Percentiles rank a stretch among this genome's conserved stretches.
Conservation (phyloP, 1,140 invertebrate genomes). For the Bombus superbus region DNA sequence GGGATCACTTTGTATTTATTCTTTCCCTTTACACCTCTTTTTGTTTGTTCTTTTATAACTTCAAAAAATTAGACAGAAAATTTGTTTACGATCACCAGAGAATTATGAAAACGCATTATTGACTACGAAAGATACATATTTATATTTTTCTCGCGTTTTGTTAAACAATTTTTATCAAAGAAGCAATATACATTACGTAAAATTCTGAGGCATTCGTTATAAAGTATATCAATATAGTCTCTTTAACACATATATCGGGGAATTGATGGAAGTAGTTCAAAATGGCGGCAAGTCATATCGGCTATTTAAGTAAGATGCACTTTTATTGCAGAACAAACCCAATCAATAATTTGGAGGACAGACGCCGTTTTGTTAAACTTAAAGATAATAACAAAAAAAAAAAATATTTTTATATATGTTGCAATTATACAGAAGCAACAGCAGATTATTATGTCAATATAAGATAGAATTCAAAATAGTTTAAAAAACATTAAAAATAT, state of each 20-base stretch:
- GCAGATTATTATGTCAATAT: slow-evolving; percentile 54
- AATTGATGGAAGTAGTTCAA: slow-evolving; percentile 83
- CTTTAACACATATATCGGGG: slow-evolving; percentile 72
- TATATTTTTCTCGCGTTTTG: neutral
- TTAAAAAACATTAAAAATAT: slow-evolving; percentile 3
- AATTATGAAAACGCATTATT: slow-evolving; percentile 62
- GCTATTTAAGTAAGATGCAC: slow-evolving; percentile 65
- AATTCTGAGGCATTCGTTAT: slow-evolving; percentile 51
- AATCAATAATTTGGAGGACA: slow-evolving; percentile 71
- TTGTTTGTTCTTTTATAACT: slow-evolving; percentile 17
- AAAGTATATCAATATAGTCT: slow-evolving; percentile 41
- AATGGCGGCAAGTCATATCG: slow-evolving; percentile 82
- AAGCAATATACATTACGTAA: slow-evolving; percentile 68
- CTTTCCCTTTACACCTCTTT: slow-evolving; percentile 50
- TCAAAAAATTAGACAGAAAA: neutral
- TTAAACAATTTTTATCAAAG: slow-evolving; percentile 51
- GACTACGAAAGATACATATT: neutral
- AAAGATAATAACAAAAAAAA: slow-evolving; percentile 54
- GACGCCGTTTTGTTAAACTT: slow-evolving; percentile 68
- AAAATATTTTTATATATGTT: slow-evolving; percentile 42
- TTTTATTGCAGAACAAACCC: slow-evolving; percentile 62
- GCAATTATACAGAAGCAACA: slow-evolving; percentile 65
- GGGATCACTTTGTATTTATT: slow-evolving; percentile 38
- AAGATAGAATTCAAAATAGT: slow-evolving; percentile 41
- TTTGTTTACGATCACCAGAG: slow-evolving; percentile 54